These are phyloP conservation scores for Pipra filicauda DNA, from an alignment of 2,113 vertebrate genomes.

Conservation along the genomic window DNA sequence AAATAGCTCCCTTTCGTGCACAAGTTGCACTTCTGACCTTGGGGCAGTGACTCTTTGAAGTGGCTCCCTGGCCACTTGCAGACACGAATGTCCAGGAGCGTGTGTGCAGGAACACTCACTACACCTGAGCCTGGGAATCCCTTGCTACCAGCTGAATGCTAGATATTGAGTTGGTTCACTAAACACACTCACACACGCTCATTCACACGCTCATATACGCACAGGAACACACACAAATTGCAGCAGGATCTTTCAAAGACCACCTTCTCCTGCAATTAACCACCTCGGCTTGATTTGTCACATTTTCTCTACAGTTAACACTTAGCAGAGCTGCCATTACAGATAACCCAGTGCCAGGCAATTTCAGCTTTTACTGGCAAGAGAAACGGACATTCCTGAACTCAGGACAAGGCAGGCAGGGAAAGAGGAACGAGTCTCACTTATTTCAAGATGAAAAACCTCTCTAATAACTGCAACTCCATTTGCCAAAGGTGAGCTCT, in stretches of 20 bases:
- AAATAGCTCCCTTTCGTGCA: not conserved
- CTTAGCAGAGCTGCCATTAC: not conserved
- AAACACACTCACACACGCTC: not conserved
- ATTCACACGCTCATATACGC: too few species aligned
- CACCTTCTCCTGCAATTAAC: not conserved
- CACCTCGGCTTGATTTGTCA: not conserved
- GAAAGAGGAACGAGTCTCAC: not conserved
- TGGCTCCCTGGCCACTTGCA: not conserved
- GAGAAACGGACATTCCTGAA: not conserved
- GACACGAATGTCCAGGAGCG: not conserved
- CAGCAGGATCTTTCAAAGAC: not conserved
- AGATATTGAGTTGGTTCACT: not conserved
- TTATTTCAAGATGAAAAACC: conserved; percentile 2
- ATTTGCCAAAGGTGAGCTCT: conserved; percentile 4
- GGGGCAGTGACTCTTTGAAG: rapidly evolving
- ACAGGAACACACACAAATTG: not conserved
- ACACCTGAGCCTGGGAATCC: not conserved
- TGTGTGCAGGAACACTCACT: not conserved
- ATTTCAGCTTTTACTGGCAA: not conserved
- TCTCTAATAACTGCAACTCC: not conserved
- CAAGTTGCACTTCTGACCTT: not conserved
- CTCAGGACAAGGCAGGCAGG: not conserved
- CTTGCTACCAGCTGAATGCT: not conserved
- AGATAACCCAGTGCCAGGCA: not conserved
- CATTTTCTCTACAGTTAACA: not conserved